Evolutionary conservation across 2,797 vertebrate species (phyloP).

Genomic region (Cyprinodon diabolis): DNA sequence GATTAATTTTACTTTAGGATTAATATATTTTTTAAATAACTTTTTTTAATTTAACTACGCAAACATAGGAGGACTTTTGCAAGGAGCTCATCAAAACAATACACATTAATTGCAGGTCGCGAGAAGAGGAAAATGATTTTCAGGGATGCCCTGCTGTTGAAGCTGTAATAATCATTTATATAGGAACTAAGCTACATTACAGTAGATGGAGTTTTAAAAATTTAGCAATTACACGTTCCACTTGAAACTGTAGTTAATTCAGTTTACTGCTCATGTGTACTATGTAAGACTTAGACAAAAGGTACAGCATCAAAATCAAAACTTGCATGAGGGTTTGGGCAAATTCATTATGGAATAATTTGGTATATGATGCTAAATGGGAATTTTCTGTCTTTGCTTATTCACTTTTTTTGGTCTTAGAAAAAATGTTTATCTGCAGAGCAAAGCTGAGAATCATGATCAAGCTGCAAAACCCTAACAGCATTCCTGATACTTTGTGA

Average conservation of each 20-base stretch:
- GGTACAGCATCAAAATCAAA: background rate
- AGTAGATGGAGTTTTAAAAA: constrained; percentile 33
- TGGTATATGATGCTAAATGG: constrained; percentile 4
- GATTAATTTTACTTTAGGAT: too few relatives aligned
- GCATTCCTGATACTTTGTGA: constrained; percentile 58
- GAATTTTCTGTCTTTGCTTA: constrained; percentile 10
- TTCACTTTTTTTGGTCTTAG: constrained; percentile 6
- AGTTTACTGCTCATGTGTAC: constrained; percentile 18
- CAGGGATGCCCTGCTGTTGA: constrained; percentile 44
- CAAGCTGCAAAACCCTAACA: constrained; percentile 51
- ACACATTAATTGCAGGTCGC: background rate
- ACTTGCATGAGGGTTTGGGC: constrained; percentile 4
- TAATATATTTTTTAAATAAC: too few relatives aligned
- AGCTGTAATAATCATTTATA: constrained; percentile 25
- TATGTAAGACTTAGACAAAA: constrained; percentile 20
- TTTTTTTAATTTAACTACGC: too few relatives aligned
- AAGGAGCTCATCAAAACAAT: background rate
- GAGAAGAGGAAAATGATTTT: constrained; percentile 3
- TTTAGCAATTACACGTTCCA: constrained; percentile 54
- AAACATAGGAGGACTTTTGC: too few relatives aligned
- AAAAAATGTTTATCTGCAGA: constrained; percentile 31
- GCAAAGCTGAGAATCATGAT: constrained; percentile 35
- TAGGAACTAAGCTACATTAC: constrained; percentile 41
- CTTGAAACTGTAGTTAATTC: constrained; percentile 35
- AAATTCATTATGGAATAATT: background rate